Conservation (phyloP, 2,888 invertebrate species). For the Dynastes hyllus region DNA sequence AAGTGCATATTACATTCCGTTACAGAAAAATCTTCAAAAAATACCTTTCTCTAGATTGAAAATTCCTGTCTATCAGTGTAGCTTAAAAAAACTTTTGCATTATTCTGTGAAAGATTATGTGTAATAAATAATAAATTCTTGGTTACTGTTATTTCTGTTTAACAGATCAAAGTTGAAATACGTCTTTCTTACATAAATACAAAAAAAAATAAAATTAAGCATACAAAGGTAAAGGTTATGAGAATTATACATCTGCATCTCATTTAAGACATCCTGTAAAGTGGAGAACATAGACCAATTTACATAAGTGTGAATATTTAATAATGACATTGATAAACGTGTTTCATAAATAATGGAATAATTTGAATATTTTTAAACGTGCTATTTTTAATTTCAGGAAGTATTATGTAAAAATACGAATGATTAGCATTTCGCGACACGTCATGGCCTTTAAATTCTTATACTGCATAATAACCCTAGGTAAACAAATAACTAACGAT, state of each 20-base stretch:
- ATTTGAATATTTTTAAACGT: conserved; percentile 35
- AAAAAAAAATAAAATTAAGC: too few species aligned
- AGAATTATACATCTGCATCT: background rate
- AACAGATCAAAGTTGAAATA: too few species aligned
- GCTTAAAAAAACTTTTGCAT: background rate
- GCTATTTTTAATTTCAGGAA: conserved; percentile 41
- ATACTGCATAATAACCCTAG: background rate
- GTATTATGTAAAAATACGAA: conserved; percentile 36
- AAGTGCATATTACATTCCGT: too few species aligned
- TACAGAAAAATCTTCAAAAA: too few species aligned
- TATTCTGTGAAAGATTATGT: background rate
- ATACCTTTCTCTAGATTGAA: too few species aligned
- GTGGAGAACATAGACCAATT: background rate
- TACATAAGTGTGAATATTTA: conserved; percentile 11
- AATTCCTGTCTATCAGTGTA: too few species aligned
- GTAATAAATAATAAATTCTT: too few species aligned
- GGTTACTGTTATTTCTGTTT: background rate
- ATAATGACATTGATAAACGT: conserved; percentile 34
- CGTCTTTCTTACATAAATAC: too few species aligned
- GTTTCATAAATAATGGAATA: conserved; percentile 26
- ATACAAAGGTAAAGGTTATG: conserved; percentile 27
- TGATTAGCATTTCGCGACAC: conserved; percentile 16
- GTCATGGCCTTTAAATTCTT: conserved; percentile 17
- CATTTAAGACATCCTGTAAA: background rate
- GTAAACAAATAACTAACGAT: conserved; percentile 1